Base-by-base conservation (phyloP, 2,888 invertebrate species). In the Buathra laborator region DNA sequence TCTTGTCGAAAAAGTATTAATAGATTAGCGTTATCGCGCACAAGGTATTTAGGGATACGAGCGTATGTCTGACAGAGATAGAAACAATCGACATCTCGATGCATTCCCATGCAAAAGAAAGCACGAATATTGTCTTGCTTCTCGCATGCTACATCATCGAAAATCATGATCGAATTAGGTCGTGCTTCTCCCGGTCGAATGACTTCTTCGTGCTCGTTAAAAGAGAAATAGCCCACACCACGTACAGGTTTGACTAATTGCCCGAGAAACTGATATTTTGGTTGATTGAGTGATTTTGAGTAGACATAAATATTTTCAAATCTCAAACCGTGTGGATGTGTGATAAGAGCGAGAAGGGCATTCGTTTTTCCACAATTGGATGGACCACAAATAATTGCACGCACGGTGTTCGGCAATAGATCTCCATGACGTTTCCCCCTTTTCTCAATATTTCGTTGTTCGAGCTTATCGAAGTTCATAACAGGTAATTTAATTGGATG, bases 211-310 rank as follows among this genome's bases (percentile, higher is more conserved):
- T 87, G 87, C 16, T 81, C 76, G 24, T 32, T 75, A 51, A 85
- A 86, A 88, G 62, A 85, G 43, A 87, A 89, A 87, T 89, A 91
- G 9, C 86, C 85, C 7, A 91, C 80, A 43, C 86, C 88, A n/a
- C 85, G 82, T 16, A 90, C 71, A 14, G 56, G 32, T 6, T 85
- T 59, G 12, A 92, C 48, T 12, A 90, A 44, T 9, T 89, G 72
- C 71, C 85, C 80, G 32, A 91, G 75, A 77, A 86, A 88, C 43
- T 83, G 14, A 86, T 91, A 91, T 83, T 90, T 90, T 43, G 88
- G 87, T 83, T 91, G 92, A 84, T 88, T 86, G 48, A 91, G 67
- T 89, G 90, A 93, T 93, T 89, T 92, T 7, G 72, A 78, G 32
- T 83, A 83, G 14, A 78, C 59, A 44, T 89, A 87, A 10, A 87